These are phyloP conservation scores for Scopus umbretta DNA, from an alignment of 2,113 vertebrate genomes.

Conservation along the genomic window DNA sequence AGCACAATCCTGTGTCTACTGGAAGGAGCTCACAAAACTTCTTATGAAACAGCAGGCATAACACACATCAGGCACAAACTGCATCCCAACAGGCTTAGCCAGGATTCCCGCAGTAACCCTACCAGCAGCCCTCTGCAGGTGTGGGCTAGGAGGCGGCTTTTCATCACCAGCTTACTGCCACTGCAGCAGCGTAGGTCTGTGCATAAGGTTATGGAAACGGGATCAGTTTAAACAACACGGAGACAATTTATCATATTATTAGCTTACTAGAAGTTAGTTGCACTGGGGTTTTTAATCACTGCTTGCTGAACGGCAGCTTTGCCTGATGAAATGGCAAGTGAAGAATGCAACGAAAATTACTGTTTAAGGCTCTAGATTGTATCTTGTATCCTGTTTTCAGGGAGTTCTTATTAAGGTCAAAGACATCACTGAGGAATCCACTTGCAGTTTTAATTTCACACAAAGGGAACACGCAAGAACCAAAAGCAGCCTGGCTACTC, in stretches of 20 bases:
- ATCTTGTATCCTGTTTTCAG: neutral
- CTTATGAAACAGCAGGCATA: neutral
- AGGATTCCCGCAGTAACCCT: neutral
- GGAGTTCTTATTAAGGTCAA: neutral
- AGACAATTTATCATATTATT: neutral
- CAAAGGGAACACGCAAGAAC: neutral
- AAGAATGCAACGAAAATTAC: neutral
- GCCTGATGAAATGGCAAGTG: neutral
- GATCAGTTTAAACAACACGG: neutral
- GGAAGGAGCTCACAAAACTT: neutral
- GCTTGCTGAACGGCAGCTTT: neutral
- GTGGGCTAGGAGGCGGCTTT: neutral
- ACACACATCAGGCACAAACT: neutral
- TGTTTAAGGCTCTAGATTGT: neutral
- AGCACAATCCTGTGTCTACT: neutral
- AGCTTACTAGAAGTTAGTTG: neutral
- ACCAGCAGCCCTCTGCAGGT: neutral
- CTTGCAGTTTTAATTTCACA: neutral
- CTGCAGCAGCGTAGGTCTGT: accelerated
- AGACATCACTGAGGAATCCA: neutral
- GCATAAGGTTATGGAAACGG: neutral
- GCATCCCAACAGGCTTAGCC: neutral
- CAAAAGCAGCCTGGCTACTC: neutral
- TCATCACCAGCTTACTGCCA: neutral
- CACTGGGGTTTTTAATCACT: too few relatives aligned